A percentile compares a stretch with the other conserved stretches of the same genome.
phyloP scores from a whole-genome alignment of 2,797 vertebrate species.

The Peromyscus eremicus region DNA sequence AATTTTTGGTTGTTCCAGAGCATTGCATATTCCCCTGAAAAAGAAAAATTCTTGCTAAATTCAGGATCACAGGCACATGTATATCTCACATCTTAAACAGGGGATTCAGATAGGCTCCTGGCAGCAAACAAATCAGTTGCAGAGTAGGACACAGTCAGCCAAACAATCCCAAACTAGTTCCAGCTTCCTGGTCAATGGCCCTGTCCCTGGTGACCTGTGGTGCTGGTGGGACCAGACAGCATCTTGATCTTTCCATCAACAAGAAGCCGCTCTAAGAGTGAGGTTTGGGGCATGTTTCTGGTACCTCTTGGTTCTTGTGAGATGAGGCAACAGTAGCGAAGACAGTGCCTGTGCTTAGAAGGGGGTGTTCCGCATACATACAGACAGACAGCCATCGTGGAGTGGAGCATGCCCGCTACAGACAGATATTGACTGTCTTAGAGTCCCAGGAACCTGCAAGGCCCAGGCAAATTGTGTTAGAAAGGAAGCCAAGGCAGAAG shows the following conservation, averaged over 20 bases:
- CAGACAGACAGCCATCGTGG: neutral
- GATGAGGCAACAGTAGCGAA: neutral
- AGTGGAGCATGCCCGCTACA: neutral
- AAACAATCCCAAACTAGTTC: neutral
- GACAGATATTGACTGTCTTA: neutral
- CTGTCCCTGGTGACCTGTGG: neutral
- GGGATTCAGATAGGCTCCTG: neutral
- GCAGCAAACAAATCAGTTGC: neutral
- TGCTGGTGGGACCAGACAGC: neutral
- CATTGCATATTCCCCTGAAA: neutral
- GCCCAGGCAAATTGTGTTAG: neutral
- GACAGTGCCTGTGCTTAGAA: neutral
- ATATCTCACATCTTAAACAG: neutral
- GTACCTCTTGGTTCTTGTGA: neutral
- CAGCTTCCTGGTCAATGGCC: neutral
- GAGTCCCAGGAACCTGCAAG: neutral
- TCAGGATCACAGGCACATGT: neutral
- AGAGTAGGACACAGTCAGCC: neutral
- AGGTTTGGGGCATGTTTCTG: neutral
- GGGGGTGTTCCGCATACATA: neutral
- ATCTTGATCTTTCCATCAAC: constrained; percentile 16
- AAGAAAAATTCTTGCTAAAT: neutral
- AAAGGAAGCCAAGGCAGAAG: constrained; percentile 19
- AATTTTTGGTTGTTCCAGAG: neutral
- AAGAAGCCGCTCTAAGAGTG: neutral